Percentiles rank a stretch among this genome's conserved stretches.
These are phyloP conservation scores for Cheilosia vulpina DNA, from an alignment of 2,888 invertebrate genomes.

Conservation along the genomic window DNA sequence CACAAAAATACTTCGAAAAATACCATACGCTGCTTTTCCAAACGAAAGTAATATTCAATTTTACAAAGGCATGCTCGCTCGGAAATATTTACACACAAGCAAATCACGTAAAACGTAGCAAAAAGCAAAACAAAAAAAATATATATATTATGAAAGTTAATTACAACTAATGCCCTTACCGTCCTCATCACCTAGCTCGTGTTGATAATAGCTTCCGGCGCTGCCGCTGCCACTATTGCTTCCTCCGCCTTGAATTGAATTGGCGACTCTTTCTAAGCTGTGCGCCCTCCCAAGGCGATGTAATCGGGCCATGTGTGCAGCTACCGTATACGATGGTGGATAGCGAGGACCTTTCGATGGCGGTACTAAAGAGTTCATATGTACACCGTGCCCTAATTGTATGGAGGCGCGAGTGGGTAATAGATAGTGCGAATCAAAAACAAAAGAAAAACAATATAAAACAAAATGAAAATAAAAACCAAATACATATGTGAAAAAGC, in stretches of 20 bases:
- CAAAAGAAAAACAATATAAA: slow-evolving; percentile 49
- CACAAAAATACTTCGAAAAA: too few relatives aligned
- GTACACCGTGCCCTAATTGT: slow-evolving; percentile 59
- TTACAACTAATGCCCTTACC: slow-evolving; percentile 50
- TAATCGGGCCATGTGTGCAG: slow-evolving; percentile 93
- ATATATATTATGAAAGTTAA: not conserved
- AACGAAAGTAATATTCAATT: too few relatives aligned
- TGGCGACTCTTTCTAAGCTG: slow-evolving; percentile 91
- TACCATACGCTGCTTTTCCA: too few relatives aligned
- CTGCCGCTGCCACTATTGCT: slow-evolving; percentile 17
- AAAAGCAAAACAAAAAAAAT: slow-evolving; percentile 5
- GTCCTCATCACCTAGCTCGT: slow-evolving; percentile 63
- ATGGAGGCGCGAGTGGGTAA: not conserved
- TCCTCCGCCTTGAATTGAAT: slow-evolving; percentile 44
- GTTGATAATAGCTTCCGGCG: slow-evolving; percentile 61
- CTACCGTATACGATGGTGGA: slow-evolving; percentile 93
- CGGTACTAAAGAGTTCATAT: slow-evolving; percentile 41
- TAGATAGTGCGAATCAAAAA: slow-evolving; percentile 33
- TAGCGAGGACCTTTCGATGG: slow-evolving; percentile 82
- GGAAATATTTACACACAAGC: not conserved
- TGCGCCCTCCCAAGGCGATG: slow-evolving; percentile 93
- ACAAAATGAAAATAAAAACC: slow-evolving; percentile 6
- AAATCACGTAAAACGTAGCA: not conserved
- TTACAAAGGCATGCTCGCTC: not conserved
- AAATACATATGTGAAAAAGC: slow-evolving; percentile 4